Conservation (phyloP, 2,797 vertebrate genomes). For the Mastacembelus armatus region DNA sequence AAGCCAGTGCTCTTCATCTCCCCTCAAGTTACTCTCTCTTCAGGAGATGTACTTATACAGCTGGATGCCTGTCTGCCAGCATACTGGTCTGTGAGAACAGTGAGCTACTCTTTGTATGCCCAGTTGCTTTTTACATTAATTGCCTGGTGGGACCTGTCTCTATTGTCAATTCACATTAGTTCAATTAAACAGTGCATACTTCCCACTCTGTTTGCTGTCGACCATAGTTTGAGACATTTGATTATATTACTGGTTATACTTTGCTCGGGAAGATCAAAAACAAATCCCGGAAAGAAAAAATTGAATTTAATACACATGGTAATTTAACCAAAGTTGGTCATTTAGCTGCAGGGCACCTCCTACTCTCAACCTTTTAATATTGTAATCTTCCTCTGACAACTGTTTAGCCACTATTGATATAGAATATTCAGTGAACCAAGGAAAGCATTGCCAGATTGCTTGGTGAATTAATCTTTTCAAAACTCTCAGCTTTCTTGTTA, state of each 20-base stretch:
- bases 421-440: slow-evolving; percentile 35
- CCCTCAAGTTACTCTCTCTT: slow-evolving; percentile 11
- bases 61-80: slow-evolving; percentile 7
- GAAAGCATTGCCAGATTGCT: slow-evolving; percentile 19
- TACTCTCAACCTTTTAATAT: slow-evolving; percentile 49
- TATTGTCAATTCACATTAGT: slow-evolving; percentile 34
- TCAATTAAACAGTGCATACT: slow-evolving; percentile 37
- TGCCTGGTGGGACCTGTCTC: slow-evolving; percentile 27
- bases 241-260: slow-evolving; percentile 38
- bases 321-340: slow-evolving; percentile 57
- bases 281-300: slow-evolving; percentile 49
- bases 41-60: slow-evolving; percentile 14
- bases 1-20: slow-evolving; percentile 6
- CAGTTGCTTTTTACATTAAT: slow-evolving; percentile 26
- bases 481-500: slow-evolving; percentile 4
- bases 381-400: slow-evolving; percentile 39
- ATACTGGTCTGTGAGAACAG: slow-evolving; percentile 27
- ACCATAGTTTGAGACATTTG: too few species aligned
- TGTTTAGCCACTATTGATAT: slow-evolving; percentile 33
- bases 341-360: slow-evolving; percentile 38
- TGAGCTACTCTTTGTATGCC: slow-evolving; percentile 6
- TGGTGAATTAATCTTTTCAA: slow-evolving; percentile 3
- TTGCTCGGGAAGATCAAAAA: slow-evolving; percentile 50
- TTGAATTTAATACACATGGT: slow-evolving; percentile 47
- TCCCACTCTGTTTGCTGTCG: background rate